Conservation (phyloP, 2,113 vertebrate species). For the Albula goreensis region DNA sequence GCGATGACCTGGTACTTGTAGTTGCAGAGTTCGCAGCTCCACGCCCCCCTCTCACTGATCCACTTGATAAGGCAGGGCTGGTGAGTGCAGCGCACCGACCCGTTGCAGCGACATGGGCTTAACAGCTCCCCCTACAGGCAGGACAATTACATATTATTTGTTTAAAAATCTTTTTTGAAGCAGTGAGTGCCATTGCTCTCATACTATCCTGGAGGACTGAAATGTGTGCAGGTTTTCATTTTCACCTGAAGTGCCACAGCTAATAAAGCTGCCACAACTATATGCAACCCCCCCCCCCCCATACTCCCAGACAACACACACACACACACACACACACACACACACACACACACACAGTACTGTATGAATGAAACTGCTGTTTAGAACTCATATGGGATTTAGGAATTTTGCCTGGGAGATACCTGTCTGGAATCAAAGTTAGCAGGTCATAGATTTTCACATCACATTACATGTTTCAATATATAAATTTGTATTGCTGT, state of each 20-base stretch:
- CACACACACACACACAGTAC: neutral
- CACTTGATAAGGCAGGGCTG: conserved; percentile 98
- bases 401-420: neutral
- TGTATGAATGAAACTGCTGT: neutral
- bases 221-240: neutral
- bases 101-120: conserved; percentile 93
- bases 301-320: neutral
- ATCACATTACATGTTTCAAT: neutral
- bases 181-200: too few species aligned
- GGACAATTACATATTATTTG: neutral
- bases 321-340: neutral
- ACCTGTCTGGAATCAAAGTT: neutral
- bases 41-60: conserved; percentile 97
- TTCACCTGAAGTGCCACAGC: neutral
- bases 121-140: conserved; percentile 89
- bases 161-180: too few species aligned
- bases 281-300: neutral
- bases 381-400: neutral
- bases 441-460: neutral
- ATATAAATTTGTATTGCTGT: neutral
- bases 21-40: conserved; percentile 98
- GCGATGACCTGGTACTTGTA: conserved; percentile 99
- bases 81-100: conserved; percentile 95
- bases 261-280: neutral
- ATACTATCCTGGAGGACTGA: too few species aligned